Conservation (phyloP, 2,888 invertebrate species). For the Parnassius glacialis region DNA sequence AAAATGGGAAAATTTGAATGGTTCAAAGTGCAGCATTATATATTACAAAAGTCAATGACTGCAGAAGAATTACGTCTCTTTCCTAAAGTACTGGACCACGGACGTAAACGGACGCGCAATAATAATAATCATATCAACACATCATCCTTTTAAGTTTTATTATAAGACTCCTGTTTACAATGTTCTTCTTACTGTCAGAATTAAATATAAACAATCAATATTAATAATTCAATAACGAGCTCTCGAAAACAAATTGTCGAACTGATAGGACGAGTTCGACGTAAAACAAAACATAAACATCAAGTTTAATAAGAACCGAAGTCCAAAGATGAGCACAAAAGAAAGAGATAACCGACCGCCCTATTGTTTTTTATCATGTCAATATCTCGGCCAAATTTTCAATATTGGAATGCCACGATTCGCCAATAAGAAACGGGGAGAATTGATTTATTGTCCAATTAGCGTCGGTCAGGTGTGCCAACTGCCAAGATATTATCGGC, state of each 20-base stretch:
- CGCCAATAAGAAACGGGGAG: slow-evolving; percentile 80
- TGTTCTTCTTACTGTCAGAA: not conserved
- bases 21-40: no score
- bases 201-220: slow-evolving; percentile 49
- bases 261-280: slow-evolving; percentile 66
- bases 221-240: slow-evolving; percentile 76
- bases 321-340: slow-evolving; percentile 78
- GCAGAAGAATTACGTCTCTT: no score
- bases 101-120: no score
- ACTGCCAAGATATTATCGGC: slow-evolving; percentile 80
- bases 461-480: slow-evolving; percentile 82
- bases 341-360: slow-evolving; percentile 75
- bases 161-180: not conserved
- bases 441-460: slow-evolving; percentile 82
- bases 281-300: slow-evolving; percentile 71
- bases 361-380: slow-evolving; percentile 80
- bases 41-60: no score
- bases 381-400: slow-evolving; percentile 81
- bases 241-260: slow-evolving; percentile 77
- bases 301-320: slow-evolving; percentile 76
- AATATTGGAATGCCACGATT: slow-evolving; percentile 80
- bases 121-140: no score
- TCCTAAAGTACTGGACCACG: no score
- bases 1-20: no score
- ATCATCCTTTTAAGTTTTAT: not conserved